Conservation (phyloP, 2,797 vertebrate species). For the Schizopygopsis malacanthus region DNA sequence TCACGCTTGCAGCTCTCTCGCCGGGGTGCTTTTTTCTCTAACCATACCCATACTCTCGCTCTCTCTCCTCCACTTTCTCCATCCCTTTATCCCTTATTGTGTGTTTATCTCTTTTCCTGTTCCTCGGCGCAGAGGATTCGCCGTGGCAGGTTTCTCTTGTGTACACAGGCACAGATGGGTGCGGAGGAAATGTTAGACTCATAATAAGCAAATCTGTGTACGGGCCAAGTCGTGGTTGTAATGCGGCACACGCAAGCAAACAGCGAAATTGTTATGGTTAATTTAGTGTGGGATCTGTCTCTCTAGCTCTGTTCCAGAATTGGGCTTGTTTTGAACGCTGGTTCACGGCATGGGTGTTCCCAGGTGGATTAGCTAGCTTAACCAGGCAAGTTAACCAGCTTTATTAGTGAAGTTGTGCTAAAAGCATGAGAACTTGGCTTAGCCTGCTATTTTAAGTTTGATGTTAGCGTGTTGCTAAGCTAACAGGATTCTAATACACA, state of each 20-base stretch:
- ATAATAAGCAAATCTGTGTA: constrained; percentile 49
- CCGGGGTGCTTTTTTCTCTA: constrained; percentile 33
- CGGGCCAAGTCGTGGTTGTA: constrained; percentile 41
- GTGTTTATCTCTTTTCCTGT: constrained; percentile 32
- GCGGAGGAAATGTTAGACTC: constrained; percentile 32
- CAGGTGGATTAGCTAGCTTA: background rate
- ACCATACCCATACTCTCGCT: constrained; percentile 53
- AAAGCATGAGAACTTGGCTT: background rate
- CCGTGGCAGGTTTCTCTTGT: constrained; percentile 42
- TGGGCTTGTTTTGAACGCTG: background rate
- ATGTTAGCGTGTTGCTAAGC: background rate
- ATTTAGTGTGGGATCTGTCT: constrained; percentile 21
- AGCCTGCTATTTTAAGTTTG: background rate
- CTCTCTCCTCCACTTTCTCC: constrained; percentile 59
- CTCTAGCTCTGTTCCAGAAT: background rate
- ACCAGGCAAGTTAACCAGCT: background rate
- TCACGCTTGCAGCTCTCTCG: constrained; percentile 46
- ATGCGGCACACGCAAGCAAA: constrained; percentile 50
- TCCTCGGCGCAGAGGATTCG: constrained; percentile 16
- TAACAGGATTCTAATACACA: too few relatives aligned
- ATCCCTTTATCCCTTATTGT: constrained; percentile 50
- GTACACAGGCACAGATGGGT: constrained; percentile 45
- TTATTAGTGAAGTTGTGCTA: background rate
- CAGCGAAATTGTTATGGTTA: constrained; percentile 17
- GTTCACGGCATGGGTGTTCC: background rate